Evolutionary conservation across 2,888 invertebrate genomes (phyloP), one percentile per base, ranked within the genome.

Genomic region (Diloba caeruleocephala): DNA sequence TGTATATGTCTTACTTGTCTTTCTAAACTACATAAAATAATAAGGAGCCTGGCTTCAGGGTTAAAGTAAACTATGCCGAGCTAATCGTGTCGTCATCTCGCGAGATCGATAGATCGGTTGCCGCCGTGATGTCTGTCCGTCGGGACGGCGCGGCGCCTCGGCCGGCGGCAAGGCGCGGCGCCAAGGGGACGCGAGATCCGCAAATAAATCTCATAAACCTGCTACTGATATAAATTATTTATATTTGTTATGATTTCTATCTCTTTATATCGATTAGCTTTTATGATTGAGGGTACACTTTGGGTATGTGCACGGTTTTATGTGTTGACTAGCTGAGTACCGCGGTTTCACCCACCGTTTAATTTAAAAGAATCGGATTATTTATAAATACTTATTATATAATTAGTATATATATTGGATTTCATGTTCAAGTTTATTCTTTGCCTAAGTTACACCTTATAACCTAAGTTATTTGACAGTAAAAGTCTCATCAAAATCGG

Each of bases 81-180:
- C 33, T 52, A 63, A 54, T 60, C 42, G 62, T 67, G 62, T 74
- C 74, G 76, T 78, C 78, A 84, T 85, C 85, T 77, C 74, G 14
- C 9, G 77, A 77, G 85, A 89, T 90, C 90, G 83, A 90, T 89
- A 81, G 78, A 55, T 70, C 64, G 59, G 66, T 63, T 72, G 81
- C 69, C 84, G 90, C 84, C 91, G 65, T 59, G 57, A 69, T 75
- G 92, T 91, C 92, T 91, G 89, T 63, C 82, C 85, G 90, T 50
- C 90, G 90, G 91, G 92, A 90, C 92, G 74, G 89, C 85, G 74
- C 85, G 92, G 85, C 91, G 92, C 89, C 60, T 48, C 45, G 9
- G 39, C 61, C 63, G 74, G 32, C 68, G 62, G 56, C 64, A 58
- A 23, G 37, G 36, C 46, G 33, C 57, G 87, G 90, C 92, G 92